A percentile compares a stretch with the other conserved stretches of the same genome.
Conservation (phyloP, 2,113 vertebrate genomes). For the Rhynchomys soricoides region DNA sequence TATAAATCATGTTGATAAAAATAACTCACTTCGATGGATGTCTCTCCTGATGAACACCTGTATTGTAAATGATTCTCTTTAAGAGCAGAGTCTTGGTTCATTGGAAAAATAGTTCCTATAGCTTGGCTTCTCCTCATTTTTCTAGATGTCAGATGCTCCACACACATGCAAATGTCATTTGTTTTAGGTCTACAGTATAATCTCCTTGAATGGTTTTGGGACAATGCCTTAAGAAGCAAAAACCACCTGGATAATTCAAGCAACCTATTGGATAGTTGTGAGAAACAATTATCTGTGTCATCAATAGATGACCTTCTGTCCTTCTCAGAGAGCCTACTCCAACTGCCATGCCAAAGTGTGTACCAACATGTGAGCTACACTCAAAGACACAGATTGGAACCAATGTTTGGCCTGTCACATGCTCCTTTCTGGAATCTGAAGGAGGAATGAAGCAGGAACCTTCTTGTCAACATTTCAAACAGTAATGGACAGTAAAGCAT, state of each 20-base stretch:
- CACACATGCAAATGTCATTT: constrained; percentile 43
- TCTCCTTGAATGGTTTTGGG: constrained; percentile 34
- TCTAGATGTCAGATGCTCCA: background rate
- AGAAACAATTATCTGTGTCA: constrained; percentile 1
- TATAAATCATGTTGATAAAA: background rate
- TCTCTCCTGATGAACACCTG: background rate
- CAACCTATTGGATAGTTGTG: constrained; percentile 22
- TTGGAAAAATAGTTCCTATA: background rate
- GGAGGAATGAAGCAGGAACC: background rate
- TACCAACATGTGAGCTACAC: background rate
- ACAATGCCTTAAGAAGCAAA: background rate
- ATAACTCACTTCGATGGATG: background rate
- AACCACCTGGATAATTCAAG: constrained; percentile 43
- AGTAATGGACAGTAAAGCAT: background rate
- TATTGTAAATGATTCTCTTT: background rate
- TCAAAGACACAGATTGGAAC: background rate
- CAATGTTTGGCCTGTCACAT: background rate
- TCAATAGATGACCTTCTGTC: background rate
- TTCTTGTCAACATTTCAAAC: background rate
- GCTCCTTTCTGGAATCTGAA: background rate
- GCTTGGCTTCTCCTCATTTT: background rate
- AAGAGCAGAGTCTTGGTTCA: background rate
- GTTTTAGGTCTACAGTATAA: background rate
- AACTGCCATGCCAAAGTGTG: background rate
- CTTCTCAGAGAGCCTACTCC: background rate